Evolutionary conservation across 2,888 invertebrate genomes (phyloP).

Genomic region (Stratiomys singularior): DNA sequence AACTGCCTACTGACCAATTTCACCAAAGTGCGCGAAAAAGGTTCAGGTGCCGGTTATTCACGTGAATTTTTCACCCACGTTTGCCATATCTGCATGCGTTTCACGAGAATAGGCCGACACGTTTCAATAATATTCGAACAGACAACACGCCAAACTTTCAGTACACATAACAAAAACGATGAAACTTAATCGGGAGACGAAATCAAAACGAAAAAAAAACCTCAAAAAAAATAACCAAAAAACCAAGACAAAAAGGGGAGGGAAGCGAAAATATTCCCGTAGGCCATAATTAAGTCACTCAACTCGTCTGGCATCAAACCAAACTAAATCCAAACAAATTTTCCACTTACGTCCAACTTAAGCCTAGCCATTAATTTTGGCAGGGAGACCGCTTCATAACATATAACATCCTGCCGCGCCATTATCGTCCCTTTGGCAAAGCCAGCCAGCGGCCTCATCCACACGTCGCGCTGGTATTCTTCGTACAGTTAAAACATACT

Average conservation of each 20-base stretch:
- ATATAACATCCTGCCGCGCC: too few relatives aligned
- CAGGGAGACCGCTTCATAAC: slow-evolving; percentile 45
- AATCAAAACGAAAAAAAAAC: background rate
- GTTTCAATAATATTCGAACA: too few relatives aligned
- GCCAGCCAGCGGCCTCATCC: slow-evolving; percentile 34
- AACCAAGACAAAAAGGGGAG: too few relatives aligned
- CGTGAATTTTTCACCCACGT: too few relatives aligned
- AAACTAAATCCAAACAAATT: slow-evolving; percentile 50
- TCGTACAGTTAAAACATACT: slow-evolving; percentile 33
- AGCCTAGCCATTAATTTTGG: slow-evolving; percentile 49
- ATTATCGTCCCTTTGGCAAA: background rate
- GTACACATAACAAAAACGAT: too few relatives aligned
- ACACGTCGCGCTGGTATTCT: slow-evolving; percentile 28
- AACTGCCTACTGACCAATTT: too few relatives aligned
- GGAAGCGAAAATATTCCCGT: slow-evolving; percentile 29
- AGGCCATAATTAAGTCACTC: slow-evolving; percentile 51
- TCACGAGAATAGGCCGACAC: too few relatives aligned
- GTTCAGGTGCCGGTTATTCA: too few relatives aligned
- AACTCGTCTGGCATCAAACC: slow-evolving; percentile 48
- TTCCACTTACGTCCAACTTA: slow-evolving; percentile 49
- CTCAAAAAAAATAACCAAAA: slow-evolving; percentile 1
- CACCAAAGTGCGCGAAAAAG: too few relatives aligned
- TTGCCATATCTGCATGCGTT: too few relatives aligned
- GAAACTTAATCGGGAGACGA: background rate
- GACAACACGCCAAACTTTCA: too few relatives aligned